Conservation (phyloP, 2,888 invertebrate species). For the Mellilla xanthometata region DNA sequence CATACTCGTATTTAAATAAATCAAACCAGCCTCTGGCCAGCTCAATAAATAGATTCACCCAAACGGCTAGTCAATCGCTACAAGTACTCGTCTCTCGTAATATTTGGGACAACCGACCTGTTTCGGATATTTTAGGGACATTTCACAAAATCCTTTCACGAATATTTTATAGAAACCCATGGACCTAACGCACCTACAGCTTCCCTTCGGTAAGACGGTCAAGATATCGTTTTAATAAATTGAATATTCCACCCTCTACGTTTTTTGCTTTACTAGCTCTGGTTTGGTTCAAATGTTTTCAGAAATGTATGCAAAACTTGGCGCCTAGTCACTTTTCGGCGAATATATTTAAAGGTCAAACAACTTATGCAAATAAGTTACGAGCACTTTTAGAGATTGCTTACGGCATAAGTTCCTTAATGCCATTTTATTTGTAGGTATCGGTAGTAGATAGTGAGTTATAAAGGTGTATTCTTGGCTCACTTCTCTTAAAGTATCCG, state of each 20-base stretch:
- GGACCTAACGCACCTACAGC: slow-evolving; percentile 14
- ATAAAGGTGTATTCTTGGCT: slow-evolving; percentile 26
- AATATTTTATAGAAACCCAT: slow-evolving; percentile 22
- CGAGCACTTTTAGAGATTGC: slow-evolving; percentile 27
- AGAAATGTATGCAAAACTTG: slow-evolving; percentile 13
- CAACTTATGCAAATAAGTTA: slow-evolving; percentile 19
- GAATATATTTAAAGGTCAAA: slow-evolving; percentile 24
- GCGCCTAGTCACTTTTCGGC: slow-evolving; percentile 4
- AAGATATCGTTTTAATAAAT: slow-evolving; percentile 21
- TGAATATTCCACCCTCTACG: slow-evolving; percentile 13
- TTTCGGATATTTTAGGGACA: slow-evolving; percentile 18
- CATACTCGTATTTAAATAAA: too few species aligned
- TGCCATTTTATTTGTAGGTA: slow-evolving; percentile 11
- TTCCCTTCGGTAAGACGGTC: slow-evolving; percentile 8
- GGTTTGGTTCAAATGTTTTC: slow-evolving; percentile 5
- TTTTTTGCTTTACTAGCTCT: slow-evolving; percentile 1
- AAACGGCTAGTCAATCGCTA: slow-evolving; percentile 2
- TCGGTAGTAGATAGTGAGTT: slow-evolving; percentile 15
- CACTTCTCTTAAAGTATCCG: slow-evolving; percentile 10
- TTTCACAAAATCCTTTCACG: slow-evolving; percentile 16
- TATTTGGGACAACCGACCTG: slow-evolving; percentile 5
- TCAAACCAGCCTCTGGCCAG: too few species aligned
- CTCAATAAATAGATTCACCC: not conserved
- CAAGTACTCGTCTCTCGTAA: not conserved
- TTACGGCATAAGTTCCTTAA: slow-evolving; percentile 19